phyloP scores from a whole-genome alignment of 2,888 invertebrate genomes.

The Nezara viridula region DNA sequence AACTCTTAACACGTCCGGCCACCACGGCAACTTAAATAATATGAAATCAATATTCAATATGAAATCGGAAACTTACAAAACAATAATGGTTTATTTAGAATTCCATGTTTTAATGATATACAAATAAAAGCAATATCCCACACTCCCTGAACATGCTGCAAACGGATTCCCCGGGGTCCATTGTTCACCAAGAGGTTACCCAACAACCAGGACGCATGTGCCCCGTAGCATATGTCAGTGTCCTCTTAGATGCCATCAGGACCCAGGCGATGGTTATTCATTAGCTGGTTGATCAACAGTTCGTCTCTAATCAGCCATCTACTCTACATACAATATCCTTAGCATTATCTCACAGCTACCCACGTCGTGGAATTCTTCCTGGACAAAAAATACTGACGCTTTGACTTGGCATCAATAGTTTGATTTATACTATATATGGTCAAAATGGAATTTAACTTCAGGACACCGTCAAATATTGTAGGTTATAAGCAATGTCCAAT shows the following conservation, averaged over 20 bases:
- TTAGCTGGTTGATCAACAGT: constrained; percentile 26
- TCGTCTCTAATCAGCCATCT: neutral
- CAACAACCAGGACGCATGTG: neutral
- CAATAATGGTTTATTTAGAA: too few relatives aligned
- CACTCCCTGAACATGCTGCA: neutral
- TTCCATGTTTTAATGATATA: too few relatives aligned
- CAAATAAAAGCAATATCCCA: neutral
- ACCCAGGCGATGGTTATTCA: constrained; percentile 2
- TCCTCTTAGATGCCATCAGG: neutral
- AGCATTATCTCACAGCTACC: neutral
- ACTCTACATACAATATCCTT: constrained; percentile 29
- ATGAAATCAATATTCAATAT: too few relatives aligned
- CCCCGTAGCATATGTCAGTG: neutral
- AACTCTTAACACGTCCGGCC: too few relatives aligned
- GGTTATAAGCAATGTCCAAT: too few relatives aligned
- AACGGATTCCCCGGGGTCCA: neutral
- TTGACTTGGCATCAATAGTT: neutral
- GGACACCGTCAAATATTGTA: too few relatives aligned
- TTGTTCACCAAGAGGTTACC: neutral
- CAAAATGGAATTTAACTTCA: too few relatives aligned
- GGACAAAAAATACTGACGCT: neutral
- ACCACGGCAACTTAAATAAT: too few relatives aligned
- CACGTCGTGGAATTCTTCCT: neutral
- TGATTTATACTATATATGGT: neutral
- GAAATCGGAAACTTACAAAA: too few relatives aligned